Conservation (phyloP, 2,888 invertebrate species). For the Diarsia brunnea region DNA sequence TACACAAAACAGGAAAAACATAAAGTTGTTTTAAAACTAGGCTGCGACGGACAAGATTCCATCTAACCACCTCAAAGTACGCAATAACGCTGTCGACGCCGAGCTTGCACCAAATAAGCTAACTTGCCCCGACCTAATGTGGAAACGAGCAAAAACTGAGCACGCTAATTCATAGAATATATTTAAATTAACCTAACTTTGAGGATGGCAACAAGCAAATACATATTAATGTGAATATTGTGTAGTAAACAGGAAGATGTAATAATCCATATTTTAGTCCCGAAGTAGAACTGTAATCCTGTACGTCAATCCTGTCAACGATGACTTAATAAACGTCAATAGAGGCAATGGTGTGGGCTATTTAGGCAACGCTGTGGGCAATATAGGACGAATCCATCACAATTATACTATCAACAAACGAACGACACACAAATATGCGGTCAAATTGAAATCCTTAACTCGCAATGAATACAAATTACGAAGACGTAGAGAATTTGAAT, state of each 20-base stretch:
- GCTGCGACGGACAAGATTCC: constrained; percentile 65
- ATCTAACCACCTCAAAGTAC: constrained; percentile 69
- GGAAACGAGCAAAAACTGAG: constrained; percentile 75
- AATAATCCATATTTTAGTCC: constrained; percentile 28
- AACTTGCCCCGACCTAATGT: constrained; percentile 78
- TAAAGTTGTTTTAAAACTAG: constrained; percentile 74
- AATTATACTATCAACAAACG: constrained; percentile 75
- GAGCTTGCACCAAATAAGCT: constrained; percentile 80
- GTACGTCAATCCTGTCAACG: constrained; percentile 46
- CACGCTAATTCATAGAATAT: constrained; percentile 60
- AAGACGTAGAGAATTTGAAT: constrained; percentile 73
- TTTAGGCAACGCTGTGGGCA: constrained; percentile 71
- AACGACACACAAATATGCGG: constrained; percentile 74
- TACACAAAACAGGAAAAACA: constrained; percentile 72
- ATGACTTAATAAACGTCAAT: constrained; percentile 75
- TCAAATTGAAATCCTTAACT: constrained; percentile 68
- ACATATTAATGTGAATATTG: constrained; percentile 20
- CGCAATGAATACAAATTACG: constrained; percentile 78
- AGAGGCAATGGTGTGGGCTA: constrained; percentile 69
- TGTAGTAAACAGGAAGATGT: constrained; percentile 52
- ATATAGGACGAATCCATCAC: constrained; percentile 79
- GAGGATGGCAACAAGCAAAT: constrained; percentile 41
- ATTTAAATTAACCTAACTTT: constrained; percentile 51
- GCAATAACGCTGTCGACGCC: constrained; percentile 71
- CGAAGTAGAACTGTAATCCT: constrained; percentile 15